A percentile compares a stretch with the other conserved stretches of the same genome.
Evolutionary conservation across 2,888 invertebrate species (phyloP).

Genomic region (Falcaria lacertinaria): DNA sequence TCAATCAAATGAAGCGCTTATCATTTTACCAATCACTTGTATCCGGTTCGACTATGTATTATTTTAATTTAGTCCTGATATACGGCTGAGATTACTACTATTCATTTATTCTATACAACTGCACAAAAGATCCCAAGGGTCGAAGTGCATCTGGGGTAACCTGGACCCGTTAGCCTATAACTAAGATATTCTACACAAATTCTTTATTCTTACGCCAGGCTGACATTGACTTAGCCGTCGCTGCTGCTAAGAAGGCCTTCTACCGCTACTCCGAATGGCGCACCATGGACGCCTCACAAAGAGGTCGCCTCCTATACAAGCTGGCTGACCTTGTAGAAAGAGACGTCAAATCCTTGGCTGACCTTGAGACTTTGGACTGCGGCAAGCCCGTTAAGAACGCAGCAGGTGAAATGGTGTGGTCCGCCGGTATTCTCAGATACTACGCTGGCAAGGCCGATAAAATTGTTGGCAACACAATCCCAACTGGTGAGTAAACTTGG

Average conservation of each 20-base stretch:
- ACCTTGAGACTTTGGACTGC: slow-evolving; percentile 95
- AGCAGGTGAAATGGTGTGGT: slow-evolving; percentile 80
- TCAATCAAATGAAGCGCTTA: too few species aligned
- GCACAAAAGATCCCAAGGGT: too few species aligned
- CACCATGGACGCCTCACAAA: slow-evolving; percentile 86
- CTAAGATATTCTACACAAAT: neutral
- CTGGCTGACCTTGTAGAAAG: slow-evolving; percentile 88
- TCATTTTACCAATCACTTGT: too few species aligned
- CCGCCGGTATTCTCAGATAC: slow-evolving; percentile 84
- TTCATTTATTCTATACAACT: too few species aligned
- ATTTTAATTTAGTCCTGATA: too few species aligned
- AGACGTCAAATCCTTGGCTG: slow-evolving; percentile 84
- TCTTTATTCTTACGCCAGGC: slow-evolving; percentile 64
- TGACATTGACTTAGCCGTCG: slow-evolving; percentile 89
- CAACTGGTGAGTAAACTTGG: slow-evolving; percentile 77
- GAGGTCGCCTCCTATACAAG: slow-evolving; percentile 85
- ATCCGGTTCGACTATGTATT: too few species aligned
- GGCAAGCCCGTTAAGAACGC: slow-evolving; percentile 91
- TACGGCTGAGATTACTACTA: too few species aligned
- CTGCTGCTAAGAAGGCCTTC: slow-evolving; percentile 88
- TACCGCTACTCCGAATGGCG: slow-evolving; percentile 87
- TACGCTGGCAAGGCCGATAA: slow-evolving; percentile 96
- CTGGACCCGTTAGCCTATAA: too few species aligned
- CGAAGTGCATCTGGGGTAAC: too few species aligned
- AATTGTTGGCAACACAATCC: slow-evolving; percentile 87